Base-by-base conservation (phyloP, 2,797 vertebrate species). In the Enteromius trimaculatus region DNA sequence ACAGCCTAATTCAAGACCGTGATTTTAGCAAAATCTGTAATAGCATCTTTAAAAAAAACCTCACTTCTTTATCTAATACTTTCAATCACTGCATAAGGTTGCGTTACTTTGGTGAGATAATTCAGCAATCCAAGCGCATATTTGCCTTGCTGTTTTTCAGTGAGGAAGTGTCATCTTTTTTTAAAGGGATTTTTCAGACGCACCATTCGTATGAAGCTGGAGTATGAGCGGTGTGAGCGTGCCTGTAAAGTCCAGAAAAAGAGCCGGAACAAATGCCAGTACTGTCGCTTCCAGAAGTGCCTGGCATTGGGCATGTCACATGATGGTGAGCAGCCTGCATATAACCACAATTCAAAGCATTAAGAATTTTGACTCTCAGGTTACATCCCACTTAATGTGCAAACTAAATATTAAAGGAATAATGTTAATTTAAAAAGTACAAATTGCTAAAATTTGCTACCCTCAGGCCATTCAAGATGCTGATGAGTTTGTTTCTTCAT, bases 211-310 rank as follows among this genome's bases (percentile, higher is more conserved):
- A 99, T 99, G 98, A 99, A 99, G 92, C 94, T 99, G 89, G 96
- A 99, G 76, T 99, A 99, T 0, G 98, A 99, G 70, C 96, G 95
- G 82, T 99, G 98, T 8, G 96, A 98, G 85, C 95, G 97, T 65
- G 95, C 94, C 91, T 99, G 98, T 93, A 98, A 97, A 92, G 98
- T 99, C 86, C 97, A 97, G 92, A 99, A 99, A 92, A 99, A 98
- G 94, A 99, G 97, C 93, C 93, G 98, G 53, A 99, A 99, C 91
- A 99, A 99, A 93, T 99, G 98, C 93, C 98, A 99, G 94, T 97
- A 97, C 93, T 99, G 98, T 92, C 97, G 98, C 89, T 99, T 99
- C 93, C 97, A 99, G 95, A 99, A 99, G 92, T 99, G 98, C 93
- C 95, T 99, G 91, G 96, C 96, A 0, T 93, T 99, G 91, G 98